These are phyloP conservation scores for Mormoops blainvillei DNA, from an alignment of 2,113 vertebrate species.

Conservation along the genomic window DNA sequence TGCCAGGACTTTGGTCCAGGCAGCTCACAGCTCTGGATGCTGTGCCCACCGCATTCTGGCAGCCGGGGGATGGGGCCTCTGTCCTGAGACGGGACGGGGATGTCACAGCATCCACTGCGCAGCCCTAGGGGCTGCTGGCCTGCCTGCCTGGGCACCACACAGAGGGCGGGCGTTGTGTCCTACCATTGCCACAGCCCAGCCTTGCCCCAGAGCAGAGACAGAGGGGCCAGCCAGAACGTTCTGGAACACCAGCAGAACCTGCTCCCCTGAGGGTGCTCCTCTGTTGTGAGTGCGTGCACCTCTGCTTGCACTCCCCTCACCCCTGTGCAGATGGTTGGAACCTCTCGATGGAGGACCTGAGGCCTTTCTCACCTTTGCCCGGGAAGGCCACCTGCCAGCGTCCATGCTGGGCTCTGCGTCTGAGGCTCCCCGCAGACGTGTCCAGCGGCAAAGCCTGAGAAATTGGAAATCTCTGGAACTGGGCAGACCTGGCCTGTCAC, in stretches of 20 bases:
- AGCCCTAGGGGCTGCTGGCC: too few species aligned
- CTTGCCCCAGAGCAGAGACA: not conserved
- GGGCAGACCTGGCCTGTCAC: not conserved
- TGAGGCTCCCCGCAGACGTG: not conserved
- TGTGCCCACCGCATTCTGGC: not conserved
- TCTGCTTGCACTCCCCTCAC: not conserved
- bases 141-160: accelerated
- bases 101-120: not conserved
- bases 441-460: not conserved
- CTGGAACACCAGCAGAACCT: not conserved
- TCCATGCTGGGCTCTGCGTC: accelerated
- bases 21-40: not conserved
- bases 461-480: not conserved
- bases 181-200: not conserved
- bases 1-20: not conserved
- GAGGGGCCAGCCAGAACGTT: not conserved
- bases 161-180: accelerated
- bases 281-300: not conserved
- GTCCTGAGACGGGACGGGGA: not conserved
- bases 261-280: accelerated
- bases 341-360: not conserved
- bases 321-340: not conserved
- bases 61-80: not conserved
- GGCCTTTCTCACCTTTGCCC: not conserved
- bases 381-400: accelerated